Percentiles rank a stretch among this genome's conserved stretches.
phyloP scores from a whole-genome alignment of 2,113 vertebrate species.

The Capra hircus region DNA sequence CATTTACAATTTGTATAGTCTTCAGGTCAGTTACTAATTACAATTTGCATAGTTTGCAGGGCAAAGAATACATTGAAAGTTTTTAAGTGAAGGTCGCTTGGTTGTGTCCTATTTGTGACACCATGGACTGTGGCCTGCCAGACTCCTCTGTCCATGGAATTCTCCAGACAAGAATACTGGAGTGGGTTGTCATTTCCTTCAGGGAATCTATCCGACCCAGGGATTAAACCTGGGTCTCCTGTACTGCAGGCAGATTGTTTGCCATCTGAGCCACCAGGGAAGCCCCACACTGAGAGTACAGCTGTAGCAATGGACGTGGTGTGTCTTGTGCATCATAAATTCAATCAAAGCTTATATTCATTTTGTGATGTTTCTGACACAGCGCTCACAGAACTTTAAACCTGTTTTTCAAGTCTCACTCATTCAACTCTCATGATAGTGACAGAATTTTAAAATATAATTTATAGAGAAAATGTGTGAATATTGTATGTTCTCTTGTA shows the following conservation, averaged over 20 bases:
- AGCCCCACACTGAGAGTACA: not conserved
- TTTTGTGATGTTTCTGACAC: not conserved
- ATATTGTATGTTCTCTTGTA: not conserved
- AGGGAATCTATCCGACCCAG: not conserved
- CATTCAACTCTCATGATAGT: not conserved
- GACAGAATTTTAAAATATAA: not conserved
- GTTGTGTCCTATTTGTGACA: rapidly evolving
- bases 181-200: not conserved
- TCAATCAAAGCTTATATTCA: not conserved
- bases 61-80: not conserved
- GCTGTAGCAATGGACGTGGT: not conserved
- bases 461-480: not conserved
- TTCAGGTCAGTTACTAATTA: not conserved
- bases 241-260: not conserved
- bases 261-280: not conserved
- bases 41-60: not conserved
- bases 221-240: not conserved
- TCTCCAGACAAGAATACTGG: not conserved
- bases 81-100: not conserved
- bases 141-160: not conserved
- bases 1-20: not conserved
- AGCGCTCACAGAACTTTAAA: not conserved
- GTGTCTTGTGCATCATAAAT: not conserved
- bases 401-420: not conserved
- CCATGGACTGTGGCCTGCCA: not conserved